Evolutionary conservation across 2,888 invertebrate species (phyloP), one percentile per base, ranked within the genome.

Genomic region (Aleiodes testaceus): DNA sequence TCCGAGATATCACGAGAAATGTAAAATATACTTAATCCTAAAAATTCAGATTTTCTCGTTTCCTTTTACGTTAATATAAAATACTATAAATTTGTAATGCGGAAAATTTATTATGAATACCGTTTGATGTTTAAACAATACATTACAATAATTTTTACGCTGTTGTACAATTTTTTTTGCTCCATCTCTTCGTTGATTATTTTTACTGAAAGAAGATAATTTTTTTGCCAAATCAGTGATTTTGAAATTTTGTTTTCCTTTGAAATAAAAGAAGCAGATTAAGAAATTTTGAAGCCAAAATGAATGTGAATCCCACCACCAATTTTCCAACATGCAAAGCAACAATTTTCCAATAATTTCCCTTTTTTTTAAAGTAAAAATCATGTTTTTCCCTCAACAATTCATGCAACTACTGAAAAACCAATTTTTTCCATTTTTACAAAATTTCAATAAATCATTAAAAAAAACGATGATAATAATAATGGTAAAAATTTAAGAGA

Each of bases 71-170:
- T 26, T 26, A 26, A 53, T 68, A 66, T 63, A 11, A 45, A 44
- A 44, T 26, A 18, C 49, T 49, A 12, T 42, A 77, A 53, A 53
- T 77, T 82, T 79, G 77, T 78, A 79, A 67, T 76, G 76, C 74
- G 81, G 75, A 78, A 81, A 82, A 81, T 78, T 83, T 83, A 83
- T 84, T 78, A 79, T 82, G 80, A 79, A 79, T 77, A 78, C 76
- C 75, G 74, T 68, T 66, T 68, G 59, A 70, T 18, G 72, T 70
- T 70, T 47, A 72, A 44, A 65, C 77, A 80, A 79, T 80, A 81
- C 76, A 76, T 82, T 82, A 85, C 80, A 83, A 84, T 82, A 85
- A 82, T 66, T 78, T 82, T 84, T 79, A 84, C 79, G 80, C 72
- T 77, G 80, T 73, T 72, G 79, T 78, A 80, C 74, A 81, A 80